Conservation (phyloP, 2,888 invertebrate genomes). For the Sericinus montela region DNA sequence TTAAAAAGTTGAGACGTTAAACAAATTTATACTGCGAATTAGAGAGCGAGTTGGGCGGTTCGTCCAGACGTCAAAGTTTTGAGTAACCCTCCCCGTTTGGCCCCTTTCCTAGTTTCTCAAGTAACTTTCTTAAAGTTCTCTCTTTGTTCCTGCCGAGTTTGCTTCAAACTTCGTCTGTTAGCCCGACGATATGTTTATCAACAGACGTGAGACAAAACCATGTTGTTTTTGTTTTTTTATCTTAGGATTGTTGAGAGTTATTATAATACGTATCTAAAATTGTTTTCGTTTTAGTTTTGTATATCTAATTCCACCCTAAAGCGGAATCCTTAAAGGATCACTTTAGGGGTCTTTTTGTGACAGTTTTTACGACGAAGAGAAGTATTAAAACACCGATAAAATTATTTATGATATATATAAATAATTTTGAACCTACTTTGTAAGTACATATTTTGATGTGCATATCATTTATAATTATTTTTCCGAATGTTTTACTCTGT, state of each 20-base stretch:
- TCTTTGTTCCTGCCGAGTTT: slow-evolving; percentile 67
- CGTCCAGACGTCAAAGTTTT: slow-evolving; percentile 62
- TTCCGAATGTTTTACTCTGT: too few species aligned
- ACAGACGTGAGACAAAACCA: slow-evolving; percentile 29
- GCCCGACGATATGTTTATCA: slow-evolving; percentile 58
- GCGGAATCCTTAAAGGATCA: too few species aligned
- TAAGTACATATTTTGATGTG: too few species aligned
- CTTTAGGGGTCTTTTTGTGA: too few species aligned
- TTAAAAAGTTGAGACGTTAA: slow-evolving; percentile 78
- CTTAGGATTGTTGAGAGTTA: slow-evolving; percentile 4
- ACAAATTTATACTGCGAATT: slow-evolving; percentile 78
- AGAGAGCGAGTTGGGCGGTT: slow-evolving; percentile 68
- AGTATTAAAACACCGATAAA: too few species aligned
- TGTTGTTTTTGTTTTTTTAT: slow-evolving; percentile 7
- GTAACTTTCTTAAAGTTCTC: slow-evolving; percentile 62
- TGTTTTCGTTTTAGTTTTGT: too few species aligned
- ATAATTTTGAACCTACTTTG: too few species aligned
- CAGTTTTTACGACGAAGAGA: too few species aligned
- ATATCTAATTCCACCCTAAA: too few species aligned
- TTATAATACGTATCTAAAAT: too few species aligned
- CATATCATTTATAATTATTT: too few species aligned
- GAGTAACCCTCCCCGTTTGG: slow-evolving; percentile 49
- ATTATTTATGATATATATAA: too few species aligned
- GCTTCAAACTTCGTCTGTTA: slow-evolving; percentile 52
- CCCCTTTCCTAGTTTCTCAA: slow-evolving; percentile 47